Conservation (phyloP, 2,888 invertebrate genomes). For the Apamea monoglypha region DNA sequence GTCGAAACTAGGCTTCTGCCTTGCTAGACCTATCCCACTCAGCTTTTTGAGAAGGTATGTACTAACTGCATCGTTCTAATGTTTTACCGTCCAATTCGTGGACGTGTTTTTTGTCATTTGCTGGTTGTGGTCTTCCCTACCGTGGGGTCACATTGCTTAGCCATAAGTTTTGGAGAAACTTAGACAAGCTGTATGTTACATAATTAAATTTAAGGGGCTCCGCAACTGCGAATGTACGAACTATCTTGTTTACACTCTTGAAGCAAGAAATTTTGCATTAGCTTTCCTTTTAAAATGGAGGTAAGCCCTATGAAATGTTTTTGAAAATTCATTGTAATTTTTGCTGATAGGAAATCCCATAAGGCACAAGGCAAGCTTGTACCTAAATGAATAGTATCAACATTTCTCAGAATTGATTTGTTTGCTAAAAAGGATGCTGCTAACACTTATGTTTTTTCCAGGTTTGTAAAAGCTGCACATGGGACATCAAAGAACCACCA, state of each 20-base stretch:
- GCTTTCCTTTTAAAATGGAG: neutral
- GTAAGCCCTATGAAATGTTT: neutral
- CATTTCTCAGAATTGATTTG: neutral
- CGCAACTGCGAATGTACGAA: neutral
- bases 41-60: conserved; percentile 96
- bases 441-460: conserved; percentile 74
- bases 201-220: neutral
- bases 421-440: neutral
- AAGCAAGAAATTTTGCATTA: neutral
- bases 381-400: neutral
- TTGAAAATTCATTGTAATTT: neutral
- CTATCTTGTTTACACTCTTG: neutral
- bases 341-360: neutral
- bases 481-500: conserved; percentile 92
- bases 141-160: neutral
- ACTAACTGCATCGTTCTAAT: neutral
- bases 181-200: neutral
- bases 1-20: conserved; percentile 93
- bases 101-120: neutral
- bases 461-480: conserved; percentile 91
- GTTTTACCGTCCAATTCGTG: neutral
- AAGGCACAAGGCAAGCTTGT: neutral
- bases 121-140: neutral
- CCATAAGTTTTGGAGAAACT: no score
- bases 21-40: conserved; percentile 96